Base-by-base conservation (phyloP, 2,888 invertebrate species). In the Gymnocheta viridis region DNA sequence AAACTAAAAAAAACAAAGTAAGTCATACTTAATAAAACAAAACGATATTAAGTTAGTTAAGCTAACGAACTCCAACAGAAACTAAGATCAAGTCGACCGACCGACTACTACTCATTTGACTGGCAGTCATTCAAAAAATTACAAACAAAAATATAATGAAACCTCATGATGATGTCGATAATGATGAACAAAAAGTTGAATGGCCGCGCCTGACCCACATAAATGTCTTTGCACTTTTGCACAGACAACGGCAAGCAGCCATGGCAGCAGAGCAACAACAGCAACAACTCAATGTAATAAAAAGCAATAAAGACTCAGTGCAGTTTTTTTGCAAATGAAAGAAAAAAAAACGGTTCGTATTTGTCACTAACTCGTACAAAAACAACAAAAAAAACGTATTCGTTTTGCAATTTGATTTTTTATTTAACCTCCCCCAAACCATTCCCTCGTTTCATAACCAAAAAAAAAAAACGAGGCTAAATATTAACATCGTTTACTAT, bases 151-250 rank as follows among this genome's bases (percentile, higher is more conserved):
- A 35, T 27, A 35, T 17, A 29, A 51, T 17, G 22, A 47, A n/a
- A n/a, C n/a, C n/a, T 64, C n/a, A 54, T 54, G 44, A 44, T 44
- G 60, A 44, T 35, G 54, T 12, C 49, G 41, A 58, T 64, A 12
- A 74, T 67, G 38, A 58, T 62, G 44, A 56, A 58, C 54, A 70
- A 27, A 60, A 82, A 85, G 78, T 78, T 92, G 92, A 92, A 92
- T 91, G 92, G 92, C 93, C 94, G 94, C 93, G 93, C 94, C 93
- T 94, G 94, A 94, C 94, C 94, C 92, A 94, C 93, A 94, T 94
- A 93, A 92, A 93, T 93, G 93, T 94, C 94, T 94, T 93, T 94
- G 94, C 94, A 94, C 92, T 91, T 78, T 66, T 73, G 44, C 58
- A 77, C 79, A 79, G 72, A 72, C 72, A 69, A 58, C 60, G 24